Evolutionary conservation across 2,113 vertebrate genomes (phyloP).

Genomic region (Rallus limicola): DNA sequence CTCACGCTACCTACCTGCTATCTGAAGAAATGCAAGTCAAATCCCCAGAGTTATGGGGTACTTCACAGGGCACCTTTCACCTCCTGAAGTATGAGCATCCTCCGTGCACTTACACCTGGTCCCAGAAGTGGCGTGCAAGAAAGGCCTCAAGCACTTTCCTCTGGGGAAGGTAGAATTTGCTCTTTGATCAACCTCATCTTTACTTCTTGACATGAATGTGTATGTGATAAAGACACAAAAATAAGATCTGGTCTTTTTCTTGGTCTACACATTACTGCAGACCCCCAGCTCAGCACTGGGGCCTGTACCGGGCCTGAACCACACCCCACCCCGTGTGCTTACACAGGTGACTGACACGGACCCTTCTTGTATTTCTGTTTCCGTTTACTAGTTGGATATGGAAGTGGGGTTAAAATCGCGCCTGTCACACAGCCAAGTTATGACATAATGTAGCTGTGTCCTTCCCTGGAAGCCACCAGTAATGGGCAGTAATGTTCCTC

Average conservation of each 20-base stretch:
- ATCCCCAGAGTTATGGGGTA: neutral
- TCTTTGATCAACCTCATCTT: neutral
- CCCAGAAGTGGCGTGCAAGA: neutral
- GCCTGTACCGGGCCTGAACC: neutral
- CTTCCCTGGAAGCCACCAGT: neutral
- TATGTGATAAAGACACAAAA: neutral
- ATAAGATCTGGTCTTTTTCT: neutral
- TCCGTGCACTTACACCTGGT: neutral
- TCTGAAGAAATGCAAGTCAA: neutral
- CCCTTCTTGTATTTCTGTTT: neutral
- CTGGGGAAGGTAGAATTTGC: neutral
- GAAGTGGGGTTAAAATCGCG: neutral
- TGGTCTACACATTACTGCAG: neutral
- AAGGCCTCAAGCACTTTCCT: neutral
- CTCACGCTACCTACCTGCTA: neutral
- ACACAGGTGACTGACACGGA: neutral
- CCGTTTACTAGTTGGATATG: neutral
- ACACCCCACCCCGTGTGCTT: neutral
- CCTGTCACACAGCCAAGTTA: neutral
- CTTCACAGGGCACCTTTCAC: neutral
- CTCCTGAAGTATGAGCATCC: neutral
- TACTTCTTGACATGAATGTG: neutral
- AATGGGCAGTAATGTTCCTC: neutral
- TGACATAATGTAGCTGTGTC: neutral
- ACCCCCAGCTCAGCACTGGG: neutral